Base-by-base conservation (phyloP, 1,140 invertebrate species). In the Holcopasites calliopsidis region DNA sequence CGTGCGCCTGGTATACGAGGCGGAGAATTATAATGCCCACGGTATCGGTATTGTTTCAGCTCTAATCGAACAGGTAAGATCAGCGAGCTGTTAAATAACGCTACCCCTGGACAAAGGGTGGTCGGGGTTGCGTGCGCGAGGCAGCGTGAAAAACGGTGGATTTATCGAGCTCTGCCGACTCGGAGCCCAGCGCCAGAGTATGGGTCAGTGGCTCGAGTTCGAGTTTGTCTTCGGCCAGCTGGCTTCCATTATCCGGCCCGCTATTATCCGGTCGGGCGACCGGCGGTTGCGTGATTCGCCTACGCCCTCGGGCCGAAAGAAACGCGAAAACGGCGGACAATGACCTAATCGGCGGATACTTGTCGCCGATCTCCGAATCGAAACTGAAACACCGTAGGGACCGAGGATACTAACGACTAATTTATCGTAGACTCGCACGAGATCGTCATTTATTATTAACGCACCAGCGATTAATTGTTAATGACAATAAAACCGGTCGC, bases 291-390 rank as follows among this genome's bases (percentile, higher is more conserved):
- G 49, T 65, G 80, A 81, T 75, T n/a, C 28, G 55, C 23, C 40
- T 18, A 7, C 28, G 31, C 54, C 13, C 7, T 21, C 26, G 40
- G 21, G 40, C 23, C 23, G 42, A 76, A 80, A 58, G 70, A 72
- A 61, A 58, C n/a, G n/a, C 10, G 60, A 60, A 60, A n/a, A n/a
- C n/a, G n/a, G n/a, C n/a, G n/a, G 72, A 81, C 79, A 81, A 76
- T 81, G 79, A 76, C 79, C 79, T 11, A 72, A 38, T 76, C 76
- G 60, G 44, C 65, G 60, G 70, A 81, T 79, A 77, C 26, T 75
- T 52, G 47, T 11, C 69, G n/a, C n/a, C 58, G 38, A 38, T 54
- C 52, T 54, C 21, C 40, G 2, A 44, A 73, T 54, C 49, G 49
- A 44, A 35, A n/a, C 13, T n/a, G 35, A 16, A 31, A 54, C 38